These are phyloP conservation scores for Clamator glandarius DNA, from an alignment of 2,797 vertebrate genomes.

Conservation along the genomic window DNA sequence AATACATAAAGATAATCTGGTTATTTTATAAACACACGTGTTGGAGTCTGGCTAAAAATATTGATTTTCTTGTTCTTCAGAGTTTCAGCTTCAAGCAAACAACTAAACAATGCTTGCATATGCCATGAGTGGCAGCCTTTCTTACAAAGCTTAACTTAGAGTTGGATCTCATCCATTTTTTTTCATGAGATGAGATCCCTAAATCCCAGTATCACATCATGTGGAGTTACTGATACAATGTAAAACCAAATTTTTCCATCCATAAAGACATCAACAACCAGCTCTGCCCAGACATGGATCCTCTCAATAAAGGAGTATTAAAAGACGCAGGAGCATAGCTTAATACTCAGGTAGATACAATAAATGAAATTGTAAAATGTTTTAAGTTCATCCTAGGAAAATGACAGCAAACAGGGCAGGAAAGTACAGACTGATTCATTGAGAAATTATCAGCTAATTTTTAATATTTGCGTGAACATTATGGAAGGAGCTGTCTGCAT, in stretches of 20 bases:
- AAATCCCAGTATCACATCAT: constrained; percentile 69
- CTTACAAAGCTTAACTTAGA: neutral
- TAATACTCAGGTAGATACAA: constrained; percentile 39
- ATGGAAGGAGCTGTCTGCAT: constrained; percentile 18
- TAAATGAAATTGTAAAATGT: constrained; percentile 59
- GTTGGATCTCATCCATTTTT: constrained; percentile 25
- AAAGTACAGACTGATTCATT: constrained; percentile 45
- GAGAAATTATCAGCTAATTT: constrained; percentile 19
- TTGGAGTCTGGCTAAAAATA: neutral
- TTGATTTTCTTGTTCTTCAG: neutral
- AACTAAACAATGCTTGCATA: neutral
- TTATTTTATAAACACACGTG: neutral
- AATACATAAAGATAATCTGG: neutral
- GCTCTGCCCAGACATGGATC: constrained; percentile 58
- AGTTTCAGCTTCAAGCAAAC: neutral
- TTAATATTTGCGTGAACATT: neutral
- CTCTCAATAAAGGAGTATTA: constrained; percentile 67
- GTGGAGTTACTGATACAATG: constrained; percentile 54
- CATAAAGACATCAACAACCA: constrained; percentile 68
- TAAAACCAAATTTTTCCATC: constrained; percentile 66
- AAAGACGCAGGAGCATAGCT: constrained; percentile 35
- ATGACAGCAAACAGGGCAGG: neutral
- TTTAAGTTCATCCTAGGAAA: constrained; percentile 61
- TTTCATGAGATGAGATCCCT: constrained; percentile 54
- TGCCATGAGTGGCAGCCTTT: neutral